Base-by-base conservation (phyloP, 1,140 invertebrate species). In the Batillaria attramentaria region DNA sequence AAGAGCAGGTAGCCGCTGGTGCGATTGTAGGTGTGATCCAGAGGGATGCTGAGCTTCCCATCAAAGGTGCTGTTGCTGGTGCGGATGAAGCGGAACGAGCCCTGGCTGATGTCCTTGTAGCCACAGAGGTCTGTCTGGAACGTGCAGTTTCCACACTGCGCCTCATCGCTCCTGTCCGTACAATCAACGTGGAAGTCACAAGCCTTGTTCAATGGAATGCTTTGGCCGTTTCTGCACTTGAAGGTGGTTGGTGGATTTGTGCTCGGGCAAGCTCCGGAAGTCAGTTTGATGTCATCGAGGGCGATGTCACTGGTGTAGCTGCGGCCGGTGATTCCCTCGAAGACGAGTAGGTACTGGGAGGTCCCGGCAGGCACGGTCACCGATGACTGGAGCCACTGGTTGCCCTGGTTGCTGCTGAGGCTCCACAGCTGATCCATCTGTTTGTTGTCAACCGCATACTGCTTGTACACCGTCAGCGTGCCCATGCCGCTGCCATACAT, bases 1-100 rank as follows among this genome's bases (percentile, higher is more conserved):
- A 95, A 96, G 91, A 96, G 93, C 87, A 95, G 96, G 85, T 94
- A 92, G 28, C 95, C 95, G 94, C 86, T 39, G 18, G 76, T 35
- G 37, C 50, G 83, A 24, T 85, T 83, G 5, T 65, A 73, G 0
- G 95, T 96, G 84, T 96, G 95, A 87, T 96, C 95, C 84, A 91
- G 93, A 6, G 93, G 92, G 0, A 95, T 95, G 28, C 95, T 95
- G 0, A 95, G 95, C 4, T 92, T 92, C 6, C 94, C 91, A 24
- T 83, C 84, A 31, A 81, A 80, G 31, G 86, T 86, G 33, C 82
- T 83, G 77, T 87, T 83, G 39, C 77, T 84, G 37, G 86, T 85
- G 62, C 76, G 41, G 35, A 62, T 41, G 86, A 85, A 89, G 24
- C 81, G 73, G 79, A 83, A 88, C 13, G 85, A 87, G 0, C 88